Conservation (phyloP, 2,888 invertebrate species). For the Ichneumon xanthorius region DNA sequence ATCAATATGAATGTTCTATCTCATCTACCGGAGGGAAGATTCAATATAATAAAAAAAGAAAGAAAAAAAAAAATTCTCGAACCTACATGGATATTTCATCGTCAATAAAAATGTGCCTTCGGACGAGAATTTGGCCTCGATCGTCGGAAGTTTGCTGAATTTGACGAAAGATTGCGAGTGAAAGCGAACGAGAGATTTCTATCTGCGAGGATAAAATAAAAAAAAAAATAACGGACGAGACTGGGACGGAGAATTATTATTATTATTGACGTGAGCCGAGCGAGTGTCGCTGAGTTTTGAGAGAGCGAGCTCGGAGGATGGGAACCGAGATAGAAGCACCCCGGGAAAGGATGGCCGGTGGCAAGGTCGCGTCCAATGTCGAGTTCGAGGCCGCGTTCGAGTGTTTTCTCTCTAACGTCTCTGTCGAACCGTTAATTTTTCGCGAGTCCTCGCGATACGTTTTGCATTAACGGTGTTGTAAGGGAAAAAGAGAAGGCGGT, state of each 20-base stretch:
- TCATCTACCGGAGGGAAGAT: slow-evolving; percentile 69
- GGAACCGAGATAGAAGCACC: not conserved
- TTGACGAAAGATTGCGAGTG: not conserved
- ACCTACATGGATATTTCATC: slow-evolving; percentile 29
- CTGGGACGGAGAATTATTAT: not conserved
- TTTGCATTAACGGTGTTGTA: slow-evolving; percentile 29
- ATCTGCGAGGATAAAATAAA: not conserved
- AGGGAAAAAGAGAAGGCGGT: not conserved
- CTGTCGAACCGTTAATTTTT: slow-evolving; percentile 40
- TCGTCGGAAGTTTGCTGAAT: not conserved
- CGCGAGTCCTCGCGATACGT: slow-evolving; percentile 4
- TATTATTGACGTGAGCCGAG: not conserved
- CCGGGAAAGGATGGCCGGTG: slow-evolving; percentile 30
- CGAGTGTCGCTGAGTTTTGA: slow-evolving; percentile 31
- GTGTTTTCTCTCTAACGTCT: slow-evolving; percentile 12
- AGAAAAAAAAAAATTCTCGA: not conserved
- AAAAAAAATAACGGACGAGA: not conserved
- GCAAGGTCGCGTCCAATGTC: slow-evolving; percentile 51
- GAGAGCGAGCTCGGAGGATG: not conserved
- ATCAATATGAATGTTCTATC: slow-evolving; percentile 62
- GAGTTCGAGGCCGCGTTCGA: slow-evolving; percentile 40
- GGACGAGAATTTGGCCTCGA: not conserved
- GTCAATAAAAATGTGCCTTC: not conserved
- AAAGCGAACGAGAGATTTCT: not conserved
- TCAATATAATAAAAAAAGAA: slow-evolving; percentile 50